These are phyloP conservation scores for Drosophila paulistorum DNA, from an alignment of 1,140 invertebrate species.

Conservation along the genomic window DNA sequence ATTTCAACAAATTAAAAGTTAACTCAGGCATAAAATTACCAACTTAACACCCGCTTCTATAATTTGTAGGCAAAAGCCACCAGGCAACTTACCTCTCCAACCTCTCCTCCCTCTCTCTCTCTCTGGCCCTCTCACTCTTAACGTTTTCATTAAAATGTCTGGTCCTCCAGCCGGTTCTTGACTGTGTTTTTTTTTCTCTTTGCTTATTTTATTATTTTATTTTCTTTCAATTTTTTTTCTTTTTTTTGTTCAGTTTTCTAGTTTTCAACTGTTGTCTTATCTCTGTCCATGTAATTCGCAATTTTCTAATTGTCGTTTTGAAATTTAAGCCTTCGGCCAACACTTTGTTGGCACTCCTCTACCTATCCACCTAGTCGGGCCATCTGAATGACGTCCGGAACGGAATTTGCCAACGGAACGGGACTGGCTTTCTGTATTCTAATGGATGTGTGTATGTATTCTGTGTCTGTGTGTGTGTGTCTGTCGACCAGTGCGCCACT, in stretches of 20 bases:
- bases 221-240: slow-evolving; percentile 52
- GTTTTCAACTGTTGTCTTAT: slow-evolving; percentile 16
- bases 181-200: slow-evolving; percentile 20
- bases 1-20: slow-evolving; percentile 81
- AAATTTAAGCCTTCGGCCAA: slow-evolving; percentile 76
- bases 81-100: slow-evolving; percentile 27
- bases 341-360: slow-evolving; percentile 45
- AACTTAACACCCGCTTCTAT: slow-evolving; percentile 78
- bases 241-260: slow-evolving; percentile 36
- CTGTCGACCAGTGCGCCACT: slow-evolving; percentile 9
- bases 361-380: background rate
- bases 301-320: slow-evolving; percentile 80
- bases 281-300: slow-evolving; percentile 67
- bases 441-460: background rate
- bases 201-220: slow-evolving; percentile 40
- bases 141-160: slow-evolving; percentile 28
- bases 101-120: background rate
- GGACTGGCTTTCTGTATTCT: slow-evolving; percentile 18
- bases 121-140: background rate
- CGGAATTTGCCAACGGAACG: slow-evolving; percentile 35
- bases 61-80: slow-evolving; percentile 25
- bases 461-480: slow-evolving; percentile 1
- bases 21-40: slow-evolving; percentile 82
- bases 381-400: slow-evolving; percentile 57
- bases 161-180: slow-evolving; percentile 43